phyloP scores from a whole-genome alignment of 2,113 vertebrate genomes.

The Nycticryphes semicollaris region DNA sequence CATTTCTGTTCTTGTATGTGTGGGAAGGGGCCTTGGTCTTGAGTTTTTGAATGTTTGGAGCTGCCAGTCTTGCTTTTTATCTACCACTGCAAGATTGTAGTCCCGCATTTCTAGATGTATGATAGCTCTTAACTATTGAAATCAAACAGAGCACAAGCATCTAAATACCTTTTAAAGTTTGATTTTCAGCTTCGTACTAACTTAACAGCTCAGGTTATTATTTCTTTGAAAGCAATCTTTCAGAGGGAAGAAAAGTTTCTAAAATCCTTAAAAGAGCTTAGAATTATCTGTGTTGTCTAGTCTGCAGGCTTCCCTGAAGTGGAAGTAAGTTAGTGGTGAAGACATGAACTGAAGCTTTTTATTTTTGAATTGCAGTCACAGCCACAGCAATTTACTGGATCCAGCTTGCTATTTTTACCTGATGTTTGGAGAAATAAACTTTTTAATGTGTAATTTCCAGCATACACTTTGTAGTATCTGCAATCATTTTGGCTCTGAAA shows the following conservation, averaged over 20 bases:
- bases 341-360: not conserved
- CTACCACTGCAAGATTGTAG: not conserved
- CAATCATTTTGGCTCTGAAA: not conserved
- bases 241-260: not conserved
- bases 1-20: not conserved
- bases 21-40: not conserved
- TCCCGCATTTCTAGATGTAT: not conserved
- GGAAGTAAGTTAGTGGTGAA: not conserved
- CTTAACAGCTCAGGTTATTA: not conserved
- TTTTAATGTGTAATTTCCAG: not conserved
- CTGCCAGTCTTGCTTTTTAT: not conserved
- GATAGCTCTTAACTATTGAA: not conserved
- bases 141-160: not conserved
- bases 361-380: not conserved
- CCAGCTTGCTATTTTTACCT: not conserved
- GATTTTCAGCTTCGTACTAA: not conserved
- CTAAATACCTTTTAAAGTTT: not conserved
- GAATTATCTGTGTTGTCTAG: not conserved
- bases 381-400: not conserved
- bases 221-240: constrained; percentile 3
- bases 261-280: not conserved
- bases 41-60: not conserved
- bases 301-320: not conserved
- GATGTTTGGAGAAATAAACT: not conserved
- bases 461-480: not conserved